Evolutionary conservation across 2,797 vertebrate genomes (phyloP).

Genomic region (Mormyrops boulengeri): DNA sequence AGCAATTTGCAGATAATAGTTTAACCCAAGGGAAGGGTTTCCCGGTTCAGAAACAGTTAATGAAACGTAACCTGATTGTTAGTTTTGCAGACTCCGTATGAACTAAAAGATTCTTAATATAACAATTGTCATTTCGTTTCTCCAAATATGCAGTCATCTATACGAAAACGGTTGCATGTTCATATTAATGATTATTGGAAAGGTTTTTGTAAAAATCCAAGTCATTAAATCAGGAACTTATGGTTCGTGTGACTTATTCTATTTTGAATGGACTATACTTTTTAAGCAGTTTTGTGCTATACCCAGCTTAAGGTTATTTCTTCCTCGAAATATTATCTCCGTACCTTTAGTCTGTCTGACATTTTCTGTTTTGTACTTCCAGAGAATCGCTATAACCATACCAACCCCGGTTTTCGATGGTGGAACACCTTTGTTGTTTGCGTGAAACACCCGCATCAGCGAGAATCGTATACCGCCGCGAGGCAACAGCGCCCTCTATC

Average conservation of each 20-base stretch:
- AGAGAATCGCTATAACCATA: background rate
- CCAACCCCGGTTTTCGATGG: background rate
- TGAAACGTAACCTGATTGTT: background rate
- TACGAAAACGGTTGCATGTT: background rate
- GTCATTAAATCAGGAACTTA: background rate
- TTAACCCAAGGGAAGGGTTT: constrained; percentile 10
- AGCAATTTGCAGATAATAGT: background rate
- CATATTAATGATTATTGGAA: background rate
- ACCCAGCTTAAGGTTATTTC: background rate
- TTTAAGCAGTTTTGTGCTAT: background rate
- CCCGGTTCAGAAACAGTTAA: background rate
- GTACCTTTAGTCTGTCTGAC: background rate
- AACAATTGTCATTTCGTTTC: background rate
- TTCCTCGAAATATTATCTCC: background rate
- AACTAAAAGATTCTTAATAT: background rate
- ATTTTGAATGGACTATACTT: background rate
- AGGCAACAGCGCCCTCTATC: constrained; percentile 14
- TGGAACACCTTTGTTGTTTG: background rate
- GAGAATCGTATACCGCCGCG: background rate
- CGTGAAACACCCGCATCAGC: background rate
- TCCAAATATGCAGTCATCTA: background rate
- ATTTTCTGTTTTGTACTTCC: background rate
- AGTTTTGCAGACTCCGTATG: background rate
- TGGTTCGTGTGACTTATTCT: background rate
- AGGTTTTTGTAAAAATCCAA: background rate